Evolutionary conservation across 2,797 vertebrate genomes (phyloP).

Genomic region (Masticophis lateralis): DNA sequence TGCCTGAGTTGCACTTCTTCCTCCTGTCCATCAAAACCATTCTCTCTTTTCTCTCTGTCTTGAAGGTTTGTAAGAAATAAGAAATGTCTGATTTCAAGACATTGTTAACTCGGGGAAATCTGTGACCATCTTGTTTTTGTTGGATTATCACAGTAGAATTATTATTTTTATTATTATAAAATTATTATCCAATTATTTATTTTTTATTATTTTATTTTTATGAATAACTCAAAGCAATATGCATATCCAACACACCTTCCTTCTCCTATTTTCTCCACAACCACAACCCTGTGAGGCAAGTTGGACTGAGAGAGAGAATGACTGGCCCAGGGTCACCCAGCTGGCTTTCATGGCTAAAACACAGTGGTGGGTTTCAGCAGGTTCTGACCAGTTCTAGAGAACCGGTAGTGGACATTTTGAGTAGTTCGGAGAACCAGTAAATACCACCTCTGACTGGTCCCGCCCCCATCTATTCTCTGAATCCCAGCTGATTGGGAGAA

Average conservation of each 20-base stretch:
- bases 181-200: not conserved
- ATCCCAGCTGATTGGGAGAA: no score
- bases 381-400: no score
- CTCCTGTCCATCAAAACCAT: not conserved
- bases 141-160: not conserved
- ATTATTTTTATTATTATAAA: no score
- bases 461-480: no score
- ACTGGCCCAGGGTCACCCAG: not conserved
- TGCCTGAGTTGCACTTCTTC: not conserved
- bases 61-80: not conserved
- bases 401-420: no score
- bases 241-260: not conserved
- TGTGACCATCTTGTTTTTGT: not conserved
- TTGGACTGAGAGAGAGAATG: not conserved
- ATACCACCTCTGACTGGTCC: no score
- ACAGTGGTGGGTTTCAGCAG: no score
- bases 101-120: not conserved
- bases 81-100: not conserved
- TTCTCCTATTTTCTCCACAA: not conserved
- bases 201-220: not conserved
- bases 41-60: not conserved
- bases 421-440: no score
- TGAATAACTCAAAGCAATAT: not conserved
- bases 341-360: not conserved
- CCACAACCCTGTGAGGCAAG: not conserved